These are phyloP conservation scores for Oreochromis spilurus DNA, from an alignment of 2,113 vertebrate genomes.

Conservation along the genomic window DNA sequence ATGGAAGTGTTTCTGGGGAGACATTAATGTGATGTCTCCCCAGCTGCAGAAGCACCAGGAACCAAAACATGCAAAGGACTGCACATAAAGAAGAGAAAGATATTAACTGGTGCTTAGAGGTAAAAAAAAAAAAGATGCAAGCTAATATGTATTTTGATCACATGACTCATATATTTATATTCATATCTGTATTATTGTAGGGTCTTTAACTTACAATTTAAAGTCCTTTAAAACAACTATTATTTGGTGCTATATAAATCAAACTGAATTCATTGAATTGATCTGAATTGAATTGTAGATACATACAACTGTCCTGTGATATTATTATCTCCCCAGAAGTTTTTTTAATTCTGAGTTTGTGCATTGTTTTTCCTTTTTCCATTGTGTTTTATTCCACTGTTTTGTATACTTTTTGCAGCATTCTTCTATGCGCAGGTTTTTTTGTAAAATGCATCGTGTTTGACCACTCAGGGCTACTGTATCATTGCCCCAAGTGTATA, in stretches of 20 bases:
- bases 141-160: neutral
- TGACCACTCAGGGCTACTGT: neutral
- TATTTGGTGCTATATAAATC: neutral
- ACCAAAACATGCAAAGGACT: neutral
- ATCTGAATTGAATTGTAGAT: neutral
- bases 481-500: neutral
- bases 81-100: neutral
- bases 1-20: neutral
- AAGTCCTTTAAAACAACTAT: neutral
- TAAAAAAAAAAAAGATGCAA: neutral
- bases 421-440: neutral
- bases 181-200: neutral
- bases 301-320: neutral
- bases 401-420: neutral
- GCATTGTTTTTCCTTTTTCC: neutral
- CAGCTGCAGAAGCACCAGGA: neutral
- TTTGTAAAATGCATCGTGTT: neutral
- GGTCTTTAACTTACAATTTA: neutral
- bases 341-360: neutral
- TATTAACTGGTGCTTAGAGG: neutral
- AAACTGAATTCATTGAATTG: neutral
- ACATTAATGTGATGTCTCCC: neutral
- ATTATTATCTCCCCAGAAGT: accelerated
- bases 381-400: neutral
- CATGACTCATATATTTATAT: neutral